A percentile compares a stretch with the other conserved stretches of the same genome.
Conservation (phyloP, 1,140 invertebrate genomes). For the Melitaea cinxia region DNA sequence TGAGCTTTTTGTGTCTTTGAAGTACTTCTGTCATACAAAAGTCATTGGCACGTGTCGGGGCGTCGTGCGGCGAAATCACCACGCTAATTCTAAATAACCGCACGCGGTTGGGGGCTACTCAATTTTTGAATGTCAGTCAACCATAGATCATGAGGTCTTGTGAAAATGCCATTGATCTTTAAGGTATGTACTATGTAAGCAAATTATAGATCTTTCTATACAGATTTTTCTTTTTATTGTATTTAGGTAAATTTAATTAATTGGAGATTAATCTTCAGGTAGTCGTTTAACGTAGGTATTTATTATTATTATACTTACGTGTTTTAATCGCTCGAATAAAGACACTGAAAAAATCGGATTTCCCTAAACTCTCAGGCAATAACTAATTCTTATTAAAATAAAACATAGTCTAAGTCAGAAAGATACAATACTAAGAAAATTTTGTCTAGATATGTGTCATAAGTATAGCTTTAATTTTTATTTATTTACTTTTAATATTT, state of each 20-base stretch:
- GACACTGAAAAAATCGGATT: no score
- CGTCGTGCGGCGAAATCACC: constrained; percentile 37
- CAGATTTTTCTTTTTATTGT: no score
- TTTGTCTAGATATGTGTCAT: neutral
- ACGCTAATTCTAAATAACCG: constrained; percentile 48
- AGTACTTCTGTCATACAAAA: constrained; percentile 30
- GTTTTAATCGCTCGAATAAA: no score
- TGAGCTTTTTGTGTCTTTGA: constrained; percentile 29
- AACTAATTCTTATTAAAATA: no score
- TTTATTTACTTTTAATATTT: neutral
- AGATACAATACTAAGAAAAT: no score
- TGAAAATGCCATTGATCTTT: constrained; percentile 1
- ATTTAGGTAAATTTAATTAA: no score
- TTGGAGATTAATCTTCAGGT: no score
- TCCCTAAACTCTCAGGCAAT: no score
- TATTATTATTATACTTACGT: no score
- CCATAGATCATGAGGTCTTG: constrained; percentile 1
- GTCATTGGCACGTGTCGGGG: constrained; percentile 39
- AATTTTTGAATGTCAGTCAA: constrained; percentile 34
- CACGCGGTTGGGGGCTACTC: constrained; percentile 36
- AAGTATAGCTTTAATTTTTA: neutral
- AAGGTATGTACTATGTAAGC: no score
- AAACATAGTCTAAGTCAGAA: no score
- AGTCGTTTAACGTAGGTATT: no score
- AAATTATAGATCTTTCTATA: neutral